phyloP scores from a whole-genome alignment of 2,888 invertebrate genomes.

The Hydriomena furcata region DNA sequence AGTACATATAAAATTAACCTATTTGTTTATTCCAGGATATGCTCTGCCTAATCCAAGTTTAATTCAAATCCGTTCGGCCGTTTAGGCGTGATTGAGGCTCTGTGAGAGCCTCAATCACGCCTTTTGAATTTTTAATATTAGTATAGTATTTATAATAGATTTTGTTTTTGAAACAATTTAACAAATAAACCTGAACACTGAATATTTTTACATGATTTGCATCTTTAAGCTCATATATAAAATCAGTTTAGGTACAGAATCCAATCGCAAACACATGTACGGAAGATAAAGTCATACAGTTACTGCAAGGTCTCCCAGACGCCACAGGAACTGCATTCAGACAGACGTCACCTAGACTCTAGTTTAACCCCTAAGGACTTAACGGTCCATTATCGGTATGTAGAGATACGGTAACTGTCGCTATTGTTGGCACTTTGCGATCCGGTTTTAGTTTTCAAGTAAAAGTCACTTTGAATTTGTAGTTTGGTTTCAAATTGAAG shows the following conservation, averaged over 20 bases:
- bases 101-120: no score
- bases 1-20: no score
- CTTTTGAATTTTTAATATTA: no score
- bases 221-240: no score
- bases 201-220: no score
- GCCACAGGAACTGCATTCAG: conserved; percentile 36
- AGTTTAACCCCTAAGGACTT: conserved; percentile 51
- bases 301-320: conserved; percentile 3
- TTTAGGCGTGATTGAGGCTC: no score
- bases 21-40: no score
- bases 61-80: no score
- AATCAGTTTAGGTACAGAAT: neutral
- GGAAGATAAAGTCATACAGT: conserved; percentile 13
- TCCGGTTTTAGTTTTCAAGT: conserved; percentile 50
- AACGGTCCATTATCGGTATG: conserved; percentile 73
- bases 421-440: conserved; percentile 61
- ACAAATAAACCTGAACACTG: no score
- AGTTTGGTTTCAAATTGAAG: conserved; percentile 39
- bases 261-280: neutral
- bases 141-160: no score
- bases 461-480: conserved; percentile 46
- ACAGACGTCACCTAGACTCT: conserved; percentile 51
- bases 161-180: no score
- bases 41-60: no score
- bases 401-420: conserved; percentile 67